Conservation (phyloP, 92 coral and sea anemone species). For the Siderastrea radians region DNA sequence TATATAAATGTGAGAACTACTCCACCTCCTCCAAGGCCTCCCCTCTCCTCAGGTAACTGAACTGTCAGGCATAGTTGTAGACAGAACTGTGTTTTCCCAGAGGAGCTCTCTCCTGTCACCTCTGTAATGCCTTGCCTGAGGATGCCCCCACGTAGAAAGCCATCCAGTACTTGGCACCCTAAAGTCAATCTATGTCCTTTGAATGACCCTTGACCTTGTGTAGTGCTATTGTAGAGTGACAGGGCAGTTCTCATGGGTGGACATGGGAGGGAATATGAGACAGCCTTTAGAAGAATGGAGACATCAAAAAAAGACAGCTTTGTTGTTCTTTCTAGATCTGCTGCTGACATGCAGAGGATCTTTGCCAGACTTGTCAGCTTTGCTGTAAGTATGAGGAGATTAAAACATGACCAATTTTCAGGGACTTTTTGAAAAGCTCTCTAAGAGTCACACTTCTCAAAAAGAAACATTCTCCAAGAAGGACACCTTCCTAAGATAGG, state of each 20-base stretch:
- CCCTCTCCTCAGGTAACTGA: slow-evolving; percentile 82
- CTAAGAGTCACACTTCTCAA: background rate
- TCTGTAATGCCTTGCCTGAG: slow-evolving; percentile 89
- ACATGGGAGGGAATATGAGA: slow-evolving; percentile 66
- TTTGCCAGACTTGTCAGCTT: slow-evolving; percentile 64
- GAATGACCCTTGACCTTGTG: slow-evolving; percentile 22
- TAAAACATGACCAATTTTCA: background rate
- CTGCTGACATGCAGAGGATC: slow-evolving; percentile 86
- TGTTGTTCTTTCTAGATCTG: slow-evolving; percentile 88
- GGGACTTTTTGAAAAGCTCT: background rate
- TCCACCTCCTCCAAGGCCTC: slow-evolving; percentile 91
- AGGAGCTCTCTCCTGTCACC: slow-evolving; percentile 92
- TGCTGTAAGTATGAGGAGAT: slow-evolving; percentile 43
- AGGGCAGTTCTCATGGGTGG: slow-evolving; percentile 87
- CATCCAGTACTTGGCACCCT: slow-evolving; percentile 88
- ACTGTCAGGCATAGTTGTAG: slow-evolving; percentile 92
- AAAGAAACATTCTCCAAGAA: too few relatives aligned
- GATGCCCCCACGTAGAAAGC: slow-evolving; percentile 83
- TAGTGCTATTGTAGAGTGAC: slow-evolving; percentile 45
- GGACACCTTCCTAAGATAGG: too few relatives aligned
- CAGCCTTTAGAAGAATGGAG: slow-evolving; percentile 77
- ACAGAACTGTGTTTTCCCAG: slow-evolving; percentile 96
- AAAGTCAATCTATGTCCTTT: slow-evolving; percentile 58
- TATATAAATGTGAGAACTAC: too few relatives aligned
- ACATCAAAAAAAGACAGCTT: slow-evolving; percentile 85